phyloP scores from a whole-genome alignment of 2,888 invertebrate genomes.

The Amblyjoppa proteus region DNA sequence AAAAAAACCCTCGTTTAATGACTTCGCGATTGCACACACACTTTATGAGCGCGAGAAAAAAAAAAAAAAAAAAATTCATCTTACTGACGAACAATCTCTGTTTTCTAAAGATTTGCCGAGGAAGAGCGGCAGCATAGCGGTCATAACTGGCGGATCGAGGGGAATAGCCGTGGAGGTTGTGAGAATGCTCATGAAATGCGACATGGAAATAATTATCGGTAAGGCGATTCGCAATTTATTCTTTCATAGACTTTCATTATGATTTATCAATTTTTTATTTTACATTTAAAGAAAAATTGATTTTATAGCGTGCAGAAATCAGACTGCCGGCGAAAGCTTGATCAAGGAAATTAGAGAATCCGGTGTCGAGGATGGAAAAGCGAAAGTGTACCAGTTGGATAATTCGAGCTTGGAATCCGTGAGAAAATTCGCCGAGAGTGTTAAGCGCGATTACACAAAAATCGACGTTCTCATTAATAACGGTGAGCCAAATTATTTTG shows the following conservation, averaged over 20 bases:
- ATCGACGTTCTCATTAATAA: conserved; percentile 93
- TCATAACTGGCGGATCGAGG: conserved; percentile 94
- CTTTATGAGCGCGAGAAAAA: neutral
- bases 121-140: conserved; percentile 89
- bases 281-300: neutral
- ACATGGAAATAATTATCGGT: conserved; percentile 92
- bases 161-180: conserved; percentile 94
- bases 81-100: neutral
- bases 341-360: conserved; percentile 85
- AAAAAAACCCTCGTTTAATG: neutral
- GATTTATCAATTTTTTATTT: neutral
- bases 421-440: conserved; percentile 89
- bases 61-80: neutral
- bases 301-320: conserved; percentile 88
- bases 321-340: conserved; percentile 82
- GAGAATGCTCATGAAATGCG: conserved; percentile 90
- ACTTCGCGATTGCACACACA: neutral
- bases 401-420: conserved; percentile 92
- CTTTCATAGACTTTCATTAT: neutral
- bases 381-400: conserved; percentile 90
- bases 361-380: conserved; percentile 87
- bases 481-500: conserved; percentile 85
- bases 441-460: conserved; percentile 88
- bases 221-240: conserved; percentile 69
- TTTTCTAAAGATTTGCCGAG: conserved; percentile 87